Evolutionary conservation across 2,888 invertebrate species (phyloP), one percentile per base, ranked within the genome.

Genomic region (Brassicogethes aeneus): DNA sequence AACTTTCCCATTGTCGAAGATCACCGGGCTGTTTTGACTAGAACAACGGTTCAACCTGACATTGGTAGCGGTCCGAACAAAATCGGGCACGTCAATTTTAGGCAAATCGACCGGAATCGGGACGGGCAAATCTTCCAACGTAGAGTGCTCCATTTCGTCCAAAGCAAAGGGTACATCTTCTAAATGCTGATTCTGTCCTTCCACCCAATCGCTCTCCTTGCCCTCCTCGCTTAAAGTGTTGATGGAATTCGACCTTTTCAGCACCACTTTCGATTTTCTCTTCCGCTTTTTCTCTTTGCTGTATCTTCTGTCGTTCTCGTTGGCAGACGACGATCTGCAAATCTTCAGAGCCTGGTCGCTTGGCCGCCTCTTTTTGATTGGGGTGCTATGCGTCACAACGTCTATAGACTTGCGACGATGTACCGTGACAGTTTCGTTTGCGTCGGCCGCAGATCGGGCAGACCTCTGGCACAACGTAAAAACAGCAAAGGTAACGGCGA

Each of bases 291-390:
- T 48, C 23, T 43, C 46, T 35, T 45, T 46, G 30, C 46, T 54
- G 40, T 47, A 48, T 33, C 50, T 53, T 30, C 44, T 45, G 16
- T 48, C 50, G 13, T 44, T 42, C 15, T 52, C 53, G 2, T 52
- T 47, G 14, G 43, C 41, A 17, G 53, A 42, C 3, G 53, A 51
- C 17, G 52, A 53, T 10, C 55, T 39, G 3, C 56, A 71, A 43
- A 79, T 77, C 44, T 73, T 72, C 57, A 81, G 66, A 0, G 79
- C 81, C 56, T 82, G 82, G 54, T 87, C 87, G 57, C 87, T 88
- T 0, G 87, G 86, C 36, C 89, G 70, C 14, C 76, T 62, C 16
- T 80, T 75, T 51, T 75, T 74, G 8, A 73, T 73, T 1, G 75
- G 73, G 0, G 70, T 68, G 17, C 69, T 71, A 44, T 73, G 73